Percentiles rank a stretch among this genome's conserved stretches.
These are phyloP conservation scores for Ceyx cyanopectus DNA, from an alignment of 2,113 vertebrate genomes.

Conservation along the genomic window DNA sequence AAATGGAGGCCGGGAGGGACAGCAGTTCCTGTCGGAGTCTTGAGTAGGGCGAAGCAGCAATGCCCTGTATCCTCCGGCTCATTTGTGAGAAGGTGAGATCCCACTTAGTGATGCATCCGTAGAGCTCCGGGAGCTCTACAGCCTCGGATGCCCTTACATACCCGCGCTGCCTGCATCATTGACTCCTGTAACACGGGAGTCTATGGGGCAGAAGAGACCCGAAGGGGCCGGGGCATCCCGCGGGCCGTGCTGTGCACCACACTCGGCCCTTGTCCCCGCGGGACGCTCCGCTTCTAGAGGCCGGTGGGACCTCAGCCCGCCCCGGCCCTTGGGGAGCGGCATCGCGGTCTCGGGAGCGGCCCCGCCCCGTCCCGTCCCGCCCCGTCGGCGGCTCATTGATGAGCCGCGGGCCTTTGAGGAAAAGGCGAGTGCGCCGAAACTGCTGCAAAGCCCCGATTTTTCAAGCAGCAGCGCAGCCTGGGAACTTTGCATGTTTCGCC, in stretches of 20 bases:
- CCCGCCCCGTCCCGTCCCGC: not conserved
- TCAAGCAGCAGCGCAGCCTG: constrained; percentile 60
- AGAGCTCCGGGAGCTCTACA: not conserved
- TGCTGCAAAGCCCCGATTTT: constrained; percentile 59
- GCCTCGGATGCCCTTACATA: not conserved
- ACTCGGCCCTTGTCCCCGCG: not conserved
- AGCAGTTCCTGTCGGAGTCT: not conserved
- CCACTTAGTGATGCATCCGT: fast-evolving
- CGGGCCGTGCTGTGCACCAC: too few relatives aligned
- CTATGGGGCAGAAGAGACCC: fast-evolving
- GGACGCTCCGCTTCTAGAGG: not conserved
- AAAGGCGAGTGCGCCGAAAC: constrained; percentile 32
- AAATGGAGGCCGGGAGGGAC: not conserved
- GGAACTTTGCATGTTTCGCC: constrained; percentile 74
- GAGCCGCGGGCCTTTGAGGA: constrained; percentile 49
- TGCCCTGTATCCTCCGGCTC: not conserved
- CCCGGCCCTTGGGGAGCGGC: not conserved
- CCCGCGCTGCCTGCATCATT: not conserved
- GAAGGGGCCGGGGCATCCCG: too few relatives aligned
- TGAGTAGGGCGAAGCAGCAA: not conserved
- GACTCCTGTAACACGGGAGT: not conserved
- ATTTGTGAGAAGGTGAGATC: not conserved
- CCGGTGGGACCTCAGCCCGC: too few relatives aligned
- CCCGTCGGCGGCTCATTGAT: constrained; percentile 33
- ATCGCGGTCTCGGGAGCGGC: not conserved